Evolutionary conservation across 2,888 invertebrate genomes (phyloP).

Genomic region (Leptopterna dolabrata): DNA sequence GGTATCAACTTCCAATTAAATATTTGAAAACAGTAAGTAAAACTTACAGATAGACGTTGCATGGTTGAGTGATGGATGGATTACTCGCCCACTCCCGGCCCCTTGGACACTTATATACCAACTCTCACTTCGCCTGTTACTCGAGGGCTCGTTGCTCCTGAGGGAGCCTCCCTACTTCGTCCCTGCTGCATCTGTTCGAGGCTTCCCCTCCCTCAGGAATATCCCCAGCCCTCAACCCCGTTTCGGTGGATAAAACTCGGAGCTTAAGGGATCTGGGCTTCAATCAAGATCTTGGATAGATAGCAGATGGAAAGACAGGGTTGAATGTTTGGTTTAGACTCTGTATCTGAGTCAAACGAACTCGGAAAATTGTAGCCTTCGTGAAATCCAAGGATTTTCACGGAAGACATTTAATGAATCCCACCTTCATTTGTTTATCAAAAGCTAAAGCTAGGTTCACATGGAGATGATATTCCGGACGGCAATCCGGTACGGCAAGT

Average conservation of each 20-base stretch:
- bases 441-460: too few relatives aligned
- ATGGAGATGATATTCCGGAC: too few relatives aligned
- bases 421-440: too few relatives aligned
- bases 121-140: slow-evolving; percentile 7
- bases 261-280: neutral
- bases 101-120: neutral
- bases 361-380: too few relatives aligned
- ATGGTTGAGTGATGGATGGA: slow-evolving; percentile 11
- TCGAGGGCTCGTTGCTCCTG: neutral
- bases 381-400: too few relatives aligned
- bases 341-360: too few relatives aligned
- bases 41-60: slow-evolving; percentile 4
- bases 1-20: too few relatives aligned
- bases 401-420: too few relatives aligned
- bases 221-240: neutral
- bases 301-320: too few relatives aligned
- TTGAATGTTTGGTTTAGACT: too few relatives aligned
- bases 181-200: neutral
- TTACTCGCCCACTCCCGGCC: neutral
- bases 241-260: neutral
- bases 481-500: too few relatives aligned
- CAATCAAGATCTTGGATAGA: neutral
- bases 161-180: neutral
- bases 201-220: neutral
- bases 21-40: neutral